phyloP scores from a whole-genome alignment of 2,888 invertebrate species.

The Cantharis nigra region DNA sequence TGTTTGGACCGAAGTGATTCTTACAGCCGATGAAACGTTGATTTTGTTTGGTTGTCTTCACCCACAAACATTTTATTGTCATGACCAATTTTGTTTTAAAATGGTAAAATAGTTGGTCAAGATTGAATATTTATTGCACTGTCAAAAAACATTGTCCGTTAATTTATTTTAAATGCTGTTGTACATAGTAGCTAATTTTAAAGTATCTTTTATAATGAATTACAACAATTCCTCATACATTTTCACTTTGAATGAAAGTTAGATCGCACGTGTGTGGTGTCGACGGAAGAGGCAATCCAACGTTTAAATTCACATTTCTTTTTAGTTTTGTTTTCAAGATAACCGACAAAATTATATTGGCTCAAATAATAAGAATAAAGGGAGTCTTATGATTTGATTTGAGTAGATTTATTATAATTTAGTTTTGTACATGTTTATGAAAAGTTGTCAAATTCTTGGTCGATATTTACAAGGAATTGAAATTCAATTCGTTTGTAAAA shows the following conservation, averaged over 20 bases:
- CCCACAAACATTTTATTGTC: background rate
- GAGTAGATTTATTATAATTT: constrained; percentile 10
- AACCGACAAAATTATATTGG: background rate
- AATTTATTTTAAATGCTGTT: constrained; percentile 4
- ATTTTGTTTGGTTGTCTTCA: background rate
- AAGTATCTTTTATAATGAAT: background rate
- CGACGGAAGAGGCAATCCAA: background rate
- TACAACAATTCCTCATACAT: background rate
- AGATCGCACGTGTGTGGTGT: background rate
- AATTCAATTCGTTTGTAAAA: background rate
- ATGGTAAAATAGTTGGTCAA: background rate
- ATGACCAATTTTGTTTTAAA: background rate
- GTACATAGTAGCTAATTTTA: constrained; percentile 1
- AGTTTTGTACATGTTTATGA: constrained; percentile 24
- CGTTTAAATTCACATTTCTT: background rate
- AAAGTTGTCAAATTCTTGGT: background rate
- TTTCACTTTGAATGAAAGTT: background rate
- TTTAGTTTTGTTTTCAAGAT: background rate
- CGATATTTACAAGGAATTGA: background rate
- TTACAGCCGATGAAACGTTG: constrained; percentile 67
- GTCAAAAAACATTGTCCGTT: background rate
- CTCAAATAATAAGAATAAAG: background rate
- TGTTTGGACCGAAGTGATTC: constrained; percentile 72
- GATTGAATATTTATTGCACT: background rate
- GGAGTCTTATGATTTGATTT: background rate